A percentile compares a stretch with the other conserved stretches of the same genome.
Conservation (phyloP, 1,140 invertebrate genomes). For the Hylaeus anthracinus region DNA sequence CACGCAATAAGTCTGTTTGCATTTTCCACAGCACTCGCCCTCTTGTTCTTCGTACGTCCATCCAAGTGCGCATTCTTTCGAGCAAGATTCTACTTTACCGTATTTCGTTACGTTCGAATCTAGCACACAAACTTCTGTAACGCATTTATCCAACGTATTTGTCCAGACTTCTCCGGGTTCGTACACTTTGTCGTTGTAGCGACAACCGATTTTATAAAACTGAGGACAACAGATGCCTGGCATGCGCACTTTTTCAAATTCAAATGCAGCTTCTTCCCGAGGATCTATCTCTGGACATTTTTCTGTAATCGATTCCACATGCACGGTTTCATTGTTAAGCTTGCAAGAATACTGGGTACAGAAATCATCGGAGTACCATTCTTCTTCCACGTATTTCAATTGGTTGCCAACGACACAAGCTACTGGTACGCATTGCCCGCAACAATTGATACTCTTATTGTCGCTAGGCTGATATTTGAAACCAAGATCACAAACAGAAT, state of each 20-base stretch:
- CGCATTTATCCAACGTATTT: constrained; percentile 82
- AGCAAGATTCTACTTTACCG: constrained; percentile 81
- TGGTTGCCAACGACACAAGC: constrained; percentile 83
- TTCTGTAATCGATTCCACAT: constrained; percentile 70
- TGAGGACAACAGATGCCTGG: constrained; percentile 82
- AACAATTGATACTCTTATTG: constrained; percentile 81
- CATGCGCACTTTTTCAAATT: constrained; percentile 77
- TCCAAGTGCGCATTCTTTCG: constrained; percentile 81
- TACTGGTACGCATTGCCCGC: constrained; percentile 84
- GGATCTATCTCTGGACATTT: constrained; percentile 76
- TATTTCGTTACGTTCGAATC: constrained; percentile 79
- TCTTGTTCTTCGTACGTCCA: constrained; percentile 81
- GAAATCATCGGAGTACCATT: constrained; percentile 83
- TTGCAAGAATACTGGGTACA: constrained; percentile 83
- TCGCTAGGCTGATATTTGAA: constrained; percentile 75
- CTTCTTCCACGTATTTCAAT: constrained; percentile 79
- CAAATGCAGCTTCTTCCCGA: constrained; percentile 77
- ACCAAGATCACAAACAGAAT: constrained; percentile 71
- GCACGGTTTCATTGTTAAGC: constrained; percentile 81
- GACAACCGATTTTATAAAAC: constrained; percentile 82
- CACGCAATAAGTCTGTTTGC: constrained; percentile 85
- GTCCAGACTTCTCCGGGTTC: constrained; percentile 83
- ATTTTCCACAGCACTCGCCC: constrained; percentile 86
- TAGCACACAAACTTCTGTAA: constrained; percentile 82
- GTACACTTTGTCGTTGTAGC: constrained; percentile 80